Percentiles rank a stretch among this genome's conserved stretches.
Conservation (phyloP, 2,113 vertebrate species). For the Oriolus oriolus region DNA sequence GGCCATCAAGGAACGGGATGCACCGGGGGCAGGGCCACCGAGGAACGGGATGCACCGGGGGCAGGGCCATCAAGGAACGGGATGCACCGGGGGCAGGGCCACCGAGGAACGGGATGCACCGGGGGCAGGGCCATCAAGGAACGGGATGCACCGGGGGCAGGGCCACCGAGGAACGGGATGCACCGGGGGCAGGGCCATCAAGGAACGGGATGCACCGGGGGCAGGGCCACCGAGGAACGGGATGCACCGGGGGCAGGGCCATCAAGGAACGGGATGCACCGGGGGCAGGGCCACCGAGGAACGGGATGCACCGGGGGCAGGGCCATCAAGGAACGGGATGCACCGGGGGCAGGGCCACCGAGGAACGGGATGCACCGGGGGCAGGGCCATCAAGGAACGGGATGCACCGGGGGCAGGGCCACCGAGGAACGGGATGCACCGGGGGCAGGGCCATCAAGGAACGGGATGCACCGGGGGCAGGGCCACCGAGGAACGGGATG, state of each 20-base stretch:
- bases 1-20: not conserved
- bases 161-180: not conserved
- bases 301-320: no score
- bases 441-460: no score
- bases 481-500: no score
- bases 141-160: not conserved
- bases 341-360: not conserved
- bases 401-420: not conserved
- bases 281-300: not conserved
- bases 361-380: no score
- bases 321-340: no score
- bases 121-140: no score
- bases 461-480: not conserved
- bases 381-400: no score
- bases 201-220: not conserved
- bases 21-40: not conserved
- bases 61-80: no score
- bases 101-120: rapidly evolving
- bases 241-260: no score
- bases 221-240: not conserved
- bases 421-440: no score
- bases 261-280: no score
- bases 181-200: no score
- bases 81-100: not conserved
- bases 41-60: not conserved